A percentile compares a stretch with the other conserved stretches of the same genome.
Conservation (phyloP, 2,888 invertebrate species). For the Drosophila kambysellisi region DNA sequence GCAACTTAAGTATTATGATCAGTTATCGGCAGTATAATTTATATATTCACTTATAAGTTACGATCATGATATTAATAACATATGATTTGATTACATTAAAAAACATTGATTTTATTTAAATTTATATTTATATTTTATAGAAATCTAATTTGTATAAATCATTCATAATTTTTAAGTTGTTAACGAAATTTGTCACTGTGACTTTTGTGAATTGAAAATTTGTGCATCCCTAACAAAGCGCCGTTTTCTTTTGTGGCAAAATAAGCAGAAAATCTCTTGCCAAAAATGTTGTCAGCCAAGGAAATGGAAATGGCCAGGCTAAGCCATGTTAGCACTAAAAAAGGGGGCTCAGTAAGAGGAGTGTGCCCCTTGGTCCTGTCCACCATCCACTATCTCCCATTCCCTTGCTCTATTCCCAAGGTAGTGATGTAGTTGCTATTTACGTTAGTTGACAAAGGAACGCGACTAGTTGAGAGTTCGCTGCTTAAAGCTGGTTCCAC, state of each 20-base stretch:
- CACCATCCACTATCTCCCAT: not conserved
- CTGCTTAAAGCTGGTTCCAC: slow-evolving; percentile 43
- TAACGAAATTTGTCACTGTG: not conserved
- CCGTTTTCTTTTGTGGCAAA: slow-evolving; percentile 72
- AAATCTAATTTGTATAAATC: too few relatives aligned
- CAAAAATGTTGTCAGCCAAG: slow-evolving; percentile 79
- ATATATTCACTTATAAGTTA: not conserved
- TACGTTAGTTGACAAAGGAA: slow-evolving; percentile 68
- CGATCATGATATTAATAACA: not conserved
- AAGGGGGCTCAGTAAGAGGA: slow-evolving; percentile 11
- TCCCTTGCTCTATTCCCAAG: not conserved
- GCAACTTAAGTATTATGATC: not conserved
- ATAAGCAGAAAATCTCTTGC: slow-evolving; percentile 83
- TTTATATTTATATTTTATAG: not conserved
- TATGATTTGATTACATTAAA: not conserved
- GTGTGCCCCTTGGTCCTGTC: not conserved
- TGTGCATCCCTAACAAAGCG: slow-evolving; percentile 35
- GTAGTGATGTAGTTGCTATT: slow-evolving; percentile 42
- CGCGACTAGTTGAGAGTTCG: slow-evolving; percentile 23
- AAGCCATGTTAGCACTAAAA: slow-evolving; percentile 53
- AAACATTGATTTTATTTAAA: not conserved
- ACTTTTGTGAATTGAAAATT: slow-evolving; percentile 15
- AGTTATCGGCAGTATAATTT: not conserved
- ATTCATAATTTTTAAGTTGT: not conserved
- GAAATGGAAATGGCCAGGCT: slow-evolving; percentile 75